These are phyloP conservation scores for Noctua janthina DNA, from an alignment of 2,888 invertebrate genomes.

Conservation along the genomic window DNA sequence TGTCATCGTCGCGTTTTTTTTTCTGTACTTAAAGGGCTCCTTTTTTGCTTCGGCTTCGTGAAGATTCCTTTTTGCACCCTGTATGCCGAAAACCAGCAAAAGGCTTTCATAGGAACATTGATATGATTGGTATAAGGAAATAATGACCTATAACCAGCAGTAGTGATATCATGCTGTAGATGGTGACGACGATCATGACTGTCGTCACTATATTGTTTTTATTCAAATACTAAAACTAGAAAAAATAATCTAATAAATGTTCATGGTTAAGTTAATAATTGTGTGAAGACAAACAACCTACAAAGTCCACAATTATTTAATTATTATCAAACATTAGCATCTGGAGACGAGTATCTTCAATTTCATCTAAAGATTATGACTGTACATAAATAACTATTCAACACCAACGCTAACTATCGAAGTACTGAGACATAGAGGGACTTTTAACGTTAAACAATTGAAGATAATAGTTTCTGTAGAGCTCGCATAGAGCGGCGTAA, in stretches of 20 bases:
- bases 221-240: background rate
- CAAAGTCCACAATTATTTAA: background rate
- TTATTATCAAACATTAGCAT: background rate
- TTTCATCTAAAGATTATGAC: slow-evolving; percentile 29
- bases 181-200: background rate
- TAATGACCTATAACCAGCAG: background rate
- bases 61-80: too few relatives aligned
- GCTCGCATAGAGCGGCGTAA: background rate
- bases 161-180: background rate
- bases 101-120: background rate
- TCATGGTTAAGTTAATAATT: background rate
- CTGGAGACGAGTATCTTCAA: slow-evolving; percentile 13
- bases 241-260: background rate
- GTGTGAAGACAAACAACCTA: background rate
- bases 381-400: slow-evolving; percentile 23
- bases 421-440: background rate
- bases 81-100: too few relatives aligned
- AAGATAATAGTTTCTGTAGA: background rate
- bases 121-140: background rate
- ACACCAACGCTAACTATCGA: slow-evolving; percentile 15
- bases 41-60: background rate
- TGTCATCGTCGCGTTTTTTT: slow-evolving; percentile 5
- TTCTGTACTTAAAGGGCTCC: background rate
- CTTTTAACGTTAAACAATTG: slow-evolving; percentile 16
- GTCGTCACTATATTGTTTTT: background rate